Evolutionary conservation across 1,140 invertebrate genomes (phyloP).

Genomic region (Cataglyphis hispanica): DNA sequence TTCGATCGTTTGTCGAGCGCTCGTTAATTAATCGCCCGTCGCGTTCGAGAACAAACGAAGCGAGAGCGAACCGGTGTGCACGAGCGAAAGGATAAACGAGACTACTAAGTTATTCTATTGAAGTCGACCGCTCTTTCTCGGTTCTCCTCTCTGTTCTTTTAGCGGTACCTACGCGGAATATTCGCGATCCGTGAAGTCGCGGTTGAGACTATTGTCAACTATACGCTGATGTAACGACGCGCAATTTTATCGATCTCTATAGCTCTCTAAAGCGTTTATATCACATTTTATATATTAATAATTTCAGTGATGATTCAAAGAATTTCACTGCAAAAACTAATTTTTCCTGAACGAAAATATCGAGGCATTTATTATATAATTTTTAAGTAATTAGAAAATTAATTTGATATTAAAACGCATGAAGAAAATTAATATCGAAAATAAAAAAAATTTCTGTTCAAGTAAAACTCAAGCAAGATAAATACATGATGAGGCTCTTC

Average conservation of each 20-base stretch:
- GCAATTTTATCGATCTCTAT: conserved; percentile 13
- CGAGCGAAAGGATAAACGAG: conserved; percentile 51
- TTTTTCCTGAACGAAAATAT: neutral
- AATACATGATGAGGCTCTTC: neutral
- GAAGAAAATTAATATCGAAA: neutral
- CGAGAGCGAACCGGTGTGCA: conserved; percentile 22
- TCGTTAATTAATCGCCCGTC: conserved; percentile 63
- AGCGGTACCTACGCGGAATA: neutral
- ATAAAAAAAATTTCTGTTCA: neutral
- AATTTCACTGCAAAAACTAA: too few species aligned
- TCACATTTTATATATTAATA: conserved; percentile 7
- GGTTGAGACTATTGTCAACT: neutral
- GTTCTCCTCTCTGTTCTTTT: conserved; percentile 25
- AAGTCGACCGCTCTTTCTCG: conserved; percentile 22
- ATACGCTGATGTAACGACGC: neutral
- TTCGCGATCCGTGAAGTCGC: conserved; percentile 2
- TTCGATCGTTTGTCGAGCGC: conserved; percentile 63
- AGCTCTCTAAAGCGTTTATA: neutral
- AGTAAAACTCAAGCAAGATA: neutral
- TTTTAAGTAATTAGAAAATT: conserved; percentile 9
- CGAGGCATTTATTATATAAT: neutral
- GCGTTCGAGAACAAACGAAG: conserved; percentile 54
- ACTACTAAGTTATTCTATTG: conserved; percentile 61
- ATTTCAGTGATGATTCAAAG: conserved; percentile 7
- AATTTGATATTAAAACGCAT: neutral